Percentiles rank a stretch among this genome's conserved stretches.
These are phyloP conservation scores for Mormyrops attenuatus DNA, from an alignment of 2,797 vertebrate genomes.

Conservation along the genomic window DNA sequence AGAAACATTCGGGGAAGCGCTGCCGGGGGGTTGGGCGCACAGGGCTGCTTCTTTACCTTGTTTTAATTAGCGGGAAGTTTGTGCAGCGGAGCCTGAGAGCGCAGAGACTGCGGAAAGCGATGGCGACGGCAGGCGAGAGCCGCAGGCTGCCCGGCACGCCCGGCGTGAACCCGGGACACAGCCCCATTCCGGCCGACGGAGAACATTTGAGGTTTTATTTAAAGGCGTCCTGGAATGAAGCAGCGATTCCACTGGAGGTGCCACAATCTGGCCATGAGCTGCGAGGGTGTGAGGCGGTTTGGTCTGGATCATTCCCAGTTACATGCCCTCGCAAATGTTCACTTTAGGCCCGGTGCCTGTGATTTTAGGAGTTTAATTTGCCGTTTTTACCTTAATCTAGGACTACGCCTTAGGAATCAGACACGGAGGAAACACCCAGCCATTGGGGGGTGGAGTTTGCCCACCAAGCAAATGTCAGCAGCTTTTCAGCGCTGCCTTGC, in stretches of 20 bases:
- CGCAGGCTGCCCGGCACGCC: neutral
- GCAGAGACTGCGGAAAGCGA: neutral
- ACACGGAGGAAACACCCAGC: neutral
- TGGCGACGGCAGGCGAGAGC: no score
- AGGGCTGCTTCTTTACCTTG: neutral
- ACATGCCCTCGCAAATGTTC: neutral
- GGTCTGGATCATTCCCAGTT: neutral
- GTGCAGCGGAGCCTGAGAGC: neutral
- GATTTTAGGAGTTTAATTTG: neutral
- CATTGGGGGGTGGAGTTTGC: neutral
- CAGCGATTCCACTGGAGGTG: neutral
- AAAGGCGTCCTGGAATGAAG: neutral
- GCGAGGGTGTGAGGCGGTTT: neutral
- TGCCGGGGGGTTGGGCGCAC: neutral
- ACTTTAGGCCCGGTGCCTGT: neutral
- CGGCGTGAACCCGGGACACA: neutral
- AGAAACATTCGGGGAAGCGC: neutral
- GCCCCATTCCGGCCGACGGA: neutral
- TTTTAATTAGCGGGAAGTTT: conserved; percentile 19
- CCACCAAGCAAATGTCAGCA: neutral
- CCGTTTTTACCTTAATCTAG: neutral
- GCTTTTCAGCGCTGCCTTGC: neutral
- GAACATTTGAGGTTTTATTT: neutral
- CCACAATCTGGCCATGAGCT: neutral
- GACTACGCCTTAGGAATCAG: neutral